phyloP scores from a whole-genome alignment of 2,888 invertebrate species.

The Macrophya alboannulata region DNA sequence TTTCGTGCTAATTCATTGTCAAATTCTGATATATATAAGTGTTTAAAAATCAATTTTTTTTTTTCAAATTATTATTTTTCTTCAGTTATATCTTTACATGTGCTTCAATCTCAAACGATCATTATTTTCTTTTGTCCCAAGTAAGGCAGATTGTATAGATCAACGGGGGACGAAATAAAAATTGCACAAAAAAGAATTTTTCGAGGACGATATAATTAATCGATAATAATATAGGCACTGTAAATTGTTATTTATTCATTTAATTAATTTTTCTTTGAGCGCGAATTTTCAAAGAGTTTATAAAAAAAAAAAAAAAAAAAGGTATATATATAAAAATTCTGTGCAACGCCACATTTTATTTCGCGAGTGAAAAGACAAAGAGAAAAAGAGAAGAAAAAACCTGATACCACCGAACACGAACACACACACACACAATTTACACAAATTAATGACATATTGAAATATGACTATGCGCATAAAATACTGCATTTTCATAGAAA shows the following conservation, averaged over 20 bases:
- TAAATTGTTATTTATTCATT: not conserved
- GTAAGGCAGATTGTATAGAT: too few species aligned
- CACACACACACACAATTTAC: constrained; percentile 57
- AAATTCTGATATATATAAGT: not conserved
- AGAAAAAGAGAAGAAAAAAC: not conserved
- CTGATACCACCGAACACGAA: constrained; percentile 46
- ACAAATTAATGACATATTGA: constrained; percentile 3
- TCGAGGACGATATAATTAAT: not conserved
- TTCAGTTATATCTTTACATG: not conserved
- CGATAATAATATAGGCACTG: constrained; percentile 58
- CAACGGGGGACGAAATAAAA: not conserved
- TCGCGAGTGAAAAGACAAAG: not conserved
- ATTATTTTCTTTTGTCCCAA: not conserved
- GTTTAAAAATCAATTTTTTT: not conserved
- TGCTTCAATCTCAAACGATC: not conserved
- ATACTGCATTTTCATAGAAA: constrained; percentile 5
- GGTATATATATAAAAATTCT: not conserved
- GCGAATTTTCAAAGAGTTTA: not conserved
- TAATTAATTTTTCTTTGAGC: not conserved
- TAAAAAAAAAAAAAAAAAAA: too few species aligned
- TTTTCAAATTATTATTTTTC: not conserved
- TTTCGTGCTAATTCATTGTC: not conserved
- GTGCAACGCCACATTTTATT: not conserved
- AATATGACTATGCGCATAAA: not conserved
- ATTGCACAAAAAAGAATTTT: not conserved